A percentile compares a stretch with the other conserved stretches of the same genome.
These are phyloP conservation scores for Chiloscyllium punctatum DNA, from an alignment of 2,797 vertebrate species.

Conservation along the genomic window DNA sequence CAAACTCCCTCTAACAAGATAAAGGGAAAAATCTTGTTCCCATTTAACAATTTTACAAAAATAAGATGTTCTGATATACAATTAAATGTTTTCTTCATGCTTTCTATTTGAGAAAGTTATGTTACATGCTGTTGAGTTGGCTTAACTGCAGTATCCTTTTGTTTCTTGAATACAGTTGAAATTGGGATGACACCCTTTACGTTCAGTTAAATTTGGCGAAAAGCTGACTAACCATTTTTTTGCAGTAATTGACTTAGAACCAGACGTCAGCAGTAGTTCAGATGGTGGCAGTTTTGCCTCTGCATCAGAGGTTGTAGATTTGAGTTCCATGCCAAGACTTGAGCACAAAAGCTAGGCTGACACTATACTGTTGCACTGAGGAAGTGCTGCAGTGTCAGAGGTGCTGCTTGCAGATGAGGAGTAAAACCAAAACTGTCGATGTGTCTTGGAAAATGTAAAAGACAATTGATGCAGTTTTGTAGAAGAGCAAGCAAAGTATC, in stretches of 20 bases:
- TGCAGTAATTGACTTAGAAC: background rate
- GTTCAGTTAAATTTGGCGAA: background rate
- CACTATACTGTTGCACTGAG: background rate
- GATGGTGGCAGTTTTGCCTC: background rate
- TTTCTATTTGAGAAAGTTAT: background rate
- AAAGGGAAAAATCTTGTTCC: background rate
- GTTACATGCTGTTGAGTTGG: background rate
- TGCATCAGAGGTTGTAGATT: background rate
- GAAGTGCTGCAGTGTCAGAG: background rate
- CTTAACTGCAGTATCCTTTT: background rate
- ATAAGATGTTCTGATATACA: background rate
- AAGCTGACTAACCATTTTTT: background rate
- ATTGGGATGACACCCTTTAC: background rate
- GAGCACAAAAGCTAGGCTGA: background rate
- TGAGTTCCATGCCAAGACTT: background rate
- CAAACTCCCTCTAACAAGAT: background rate
- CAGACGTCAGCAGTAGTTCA: background rate
- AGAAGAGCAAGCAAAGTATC: too few species aligned
- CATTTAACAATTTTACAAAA: background rate
- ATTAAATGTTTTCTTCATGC: background rate
- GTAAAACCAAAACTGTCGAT: background rate
- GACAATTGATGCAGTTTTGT: too few species aligned
- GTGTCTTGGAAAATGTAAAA: too few species aligned
- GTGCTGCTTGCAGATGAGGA: background rate
- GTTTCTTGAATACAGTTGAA: background rate